Percentiles rank a stretch among this genome's conserved stretches.
Evolutionary conservation across 2,797 vertebrate species (phyloP).

Genomic region (Chlorospingus flavigularis): DNA sequence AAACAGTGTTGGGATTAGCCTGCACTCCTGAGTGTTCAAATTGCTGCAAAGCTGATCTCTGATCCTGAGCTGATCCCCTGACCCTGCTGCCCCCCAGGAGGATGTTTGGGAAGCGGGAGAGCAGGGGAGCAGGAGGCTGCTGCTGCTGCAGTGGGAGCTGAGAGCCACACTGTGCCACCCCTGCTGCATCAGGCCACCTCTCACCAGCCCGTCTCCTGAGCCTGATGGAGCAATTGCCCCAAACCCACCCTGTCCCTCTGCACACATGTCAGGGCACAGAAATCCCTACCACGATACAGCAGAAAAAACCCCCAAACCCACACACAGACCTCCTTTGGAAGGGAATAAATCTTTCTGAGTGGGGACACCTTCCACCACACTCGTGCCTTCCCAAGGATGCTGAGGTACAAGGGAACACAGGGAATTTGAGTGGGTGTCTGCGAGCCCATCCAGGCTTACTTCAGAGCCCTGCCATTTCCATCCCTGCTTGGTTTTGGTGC

Average conservation of each 20-base stretch:
- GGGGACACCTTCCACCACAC: accelerated
- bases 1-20: not conserved
- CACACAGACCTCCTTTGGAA: not conserved
- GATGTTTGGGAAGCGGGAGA: not conserved
- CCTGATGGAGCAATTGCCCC: not conserved
- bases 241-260: not conserved
- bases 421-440: not conserved
- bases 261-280: not conserved
- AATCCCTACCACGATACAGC: not conserved
- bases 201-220: not conserved
- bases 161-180: not conserved
- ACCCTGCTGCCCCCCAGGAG: not conserved
- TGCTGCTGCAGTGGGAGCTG: not conserved
- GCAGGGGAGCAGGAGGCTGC: not conserved
- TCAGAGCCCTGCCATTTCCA: not conserved
- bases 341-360: not conserved
- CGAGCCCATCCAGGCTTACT: not conserved
- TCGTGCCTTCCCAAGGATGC: not conserved
- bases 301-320: not conserved
- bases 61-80: not conserved
- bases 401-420: conserved; percentile 21
- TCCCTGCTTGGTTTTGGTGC: not conserved
- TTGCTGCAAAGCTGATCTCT: not conserved
- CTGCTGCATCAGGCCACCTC: not conserved
- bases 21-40: accelerated